phyloP scores from a whole-genome alignment of 2,113 vertebrate species.

The Callocephalon fimbriatum region DNA sequence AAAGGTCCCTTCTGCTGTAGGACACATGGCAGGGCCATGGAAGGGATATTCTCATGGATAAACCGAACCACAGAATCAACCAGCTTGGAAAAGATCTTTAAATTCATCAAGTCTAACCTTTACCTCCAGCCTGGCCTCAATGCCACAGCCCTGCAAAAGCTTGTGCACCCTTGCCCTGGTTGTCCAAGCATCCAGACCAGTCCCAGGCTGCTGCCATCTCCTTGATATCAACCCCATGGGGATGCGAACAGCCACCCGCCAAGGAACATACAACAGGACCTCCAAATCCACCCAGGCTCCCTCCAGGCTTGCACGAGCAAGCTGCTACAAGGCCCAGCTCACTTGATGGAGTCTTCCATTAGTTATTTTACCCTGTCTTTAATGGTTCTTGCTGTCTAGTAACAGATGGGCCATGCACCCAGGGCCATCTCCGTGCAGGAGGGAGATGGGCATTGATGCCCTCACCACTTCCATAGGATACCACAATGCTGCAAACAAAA shows the following conservation, averaged over 20 bases:
- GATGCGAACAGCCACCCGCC: background rate
- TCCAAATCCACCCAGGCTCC: background rate
- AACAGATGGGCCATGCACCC: too few species aligned
- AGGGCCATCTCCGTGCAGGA: background rate
- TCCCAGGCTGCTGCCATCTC: background rate
- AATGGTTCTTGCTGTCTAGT: background rate
- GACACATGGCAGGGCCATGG: rapidly evolving
- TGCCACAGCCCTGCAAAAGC: background rate
- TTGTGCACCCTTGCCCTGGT: background rate
- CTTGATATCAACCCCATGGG: rapidly evolving
- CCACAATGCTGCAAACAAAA: background rate
- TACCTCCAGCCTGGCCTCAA: background rate
- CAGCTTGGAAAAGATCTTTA: background rate
- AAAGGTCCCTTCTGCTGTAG: background rate
- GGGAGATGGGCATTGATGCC: background rate
- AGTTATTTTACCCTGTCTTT: background rate
- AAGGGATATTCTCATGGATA: background rate
- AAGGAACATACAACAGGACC: background rate
- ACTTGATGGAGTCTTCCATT: background rate
- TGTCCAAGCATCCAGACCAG: background rate
- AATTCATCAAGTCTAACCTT: background rate
- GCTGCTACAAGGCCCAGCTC: background rate
- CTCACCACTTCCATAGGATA: background rate
- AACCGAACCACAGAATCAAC: background rate
- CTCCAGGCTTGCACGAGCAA: background rate